A percentile compares a stretch with the other conserved stretches of the same genome.
Conservation (phyloP, 1,140 invertebrate species). For the Drosophila sp. region DNA sequence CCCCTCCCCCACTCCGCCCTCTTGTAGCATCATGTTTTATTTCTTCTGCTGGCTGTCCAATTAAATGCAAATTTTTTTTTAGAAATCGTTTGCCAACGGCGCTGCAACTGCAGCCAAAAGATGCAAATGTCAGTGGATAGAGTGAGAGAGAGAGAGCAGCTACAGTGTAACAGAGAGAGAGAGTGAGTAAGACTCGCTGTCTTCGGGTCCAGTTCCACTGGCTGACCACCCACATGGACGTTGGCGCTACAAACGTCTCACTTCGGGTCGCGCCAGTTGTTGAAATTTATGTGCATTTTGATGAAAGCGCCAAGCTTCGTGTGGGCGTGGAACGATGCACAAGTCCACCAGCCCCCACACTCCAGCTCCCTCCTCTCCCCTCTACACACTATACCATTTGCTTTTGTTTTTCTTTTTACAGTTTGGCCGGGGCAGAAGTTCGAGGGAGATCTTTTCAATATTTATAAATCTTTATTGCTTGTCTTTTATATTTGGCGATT, state of each 20-base stretch:
- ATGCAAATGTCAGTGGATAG: constrained; percentile 25
- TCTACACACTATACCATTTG: background rate
- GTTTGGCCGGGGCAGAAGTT: background rate
- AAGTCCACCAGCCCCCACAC: background rate
- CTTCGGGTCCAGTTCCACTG: constrained; percentile 45
- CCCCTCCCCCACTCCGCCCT: background rate
- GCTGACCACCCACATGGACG: constrained; percentile 74
- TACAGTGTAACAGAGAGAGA: background rate
- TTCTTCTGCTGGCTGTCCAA: constrained; percentile 50
- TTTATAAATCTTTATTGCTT: constrained; percentile 58
- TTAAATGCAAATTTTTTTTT: constrained; percentile 81
- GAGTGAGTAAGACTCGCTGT: constrained; percentile 19
- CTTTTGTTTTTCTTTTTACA: constrained; percentile 29
- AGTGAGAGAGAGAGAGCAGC: background rate
- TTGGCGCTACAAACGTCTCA: constrained; percentile 74
- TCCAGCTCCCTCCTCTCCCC: background rate
- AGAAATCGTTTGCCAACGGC: constrained; percentile 63
- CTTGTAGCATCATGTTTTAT: background rate
- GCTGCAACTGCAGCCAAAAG: constrained; percentile 23
- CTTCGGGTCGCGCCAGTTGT: constrained; percentile 48
- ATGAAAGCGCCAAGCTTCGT: constrained; percentile 64
- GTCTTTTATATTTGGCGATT: constrained; percentile 46
- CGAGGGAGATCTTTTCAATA: constrained; percentile 36
- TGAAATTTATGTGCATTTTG: constrained; percentile 81
- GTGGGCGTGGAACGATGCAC: constrained; percentile 60